Evolutionary conservation across 2,888 invertebrate genomes (phyloP).

Genomic region (Noctua fimbriata): DNA sequence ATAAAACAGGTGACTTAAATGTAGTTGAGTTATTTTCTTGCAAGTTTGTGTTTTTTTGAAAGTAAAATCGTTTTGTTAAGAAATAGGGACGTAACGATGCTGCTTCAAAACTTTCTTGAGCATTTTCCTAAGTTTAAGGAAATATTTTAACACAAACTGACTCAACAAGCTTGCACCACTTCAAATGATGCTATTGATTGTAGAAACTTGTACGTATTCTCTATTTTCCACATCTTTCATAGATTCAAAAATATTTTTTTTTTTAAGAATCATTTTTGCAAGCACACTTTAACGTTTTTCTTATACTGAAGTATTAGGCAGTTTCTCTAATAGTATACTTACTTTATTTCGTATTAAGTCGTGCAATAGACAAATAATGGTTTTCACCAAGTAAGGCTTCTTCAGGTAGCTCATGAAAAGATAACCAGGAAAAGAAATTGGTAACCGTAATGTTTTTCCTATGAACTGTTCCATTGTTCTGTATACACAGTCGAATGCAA

Average conservation of each 20-base stretch:
- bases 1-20: conserved; percentile 64
- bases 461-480: conserved; percentile 60
- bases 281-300: not conserved
- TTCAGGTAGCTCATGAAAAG: not conserved
- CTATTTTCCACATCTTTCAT: not conserved
- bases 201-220: not conserved
- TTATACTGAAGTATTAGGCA: not conserved
- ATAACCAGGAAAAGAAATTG: conserved; percentile 12
- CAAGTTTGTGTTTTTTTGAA: conserved; percentile 36
- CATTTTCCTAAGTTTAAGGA: conserved; percentile 28
- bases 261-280: not conserved
- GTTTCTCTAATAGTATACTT: too few species aligned
- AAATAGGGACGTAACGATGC: conserved; percentile 26
- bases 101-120: conserved; percentile 35
- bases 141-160: conserved; percentile 22
- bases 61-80: conserved; percentile 30
- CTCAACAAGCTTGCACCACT: conserved; percentile 1
- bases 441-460: conserved; percentile 57
- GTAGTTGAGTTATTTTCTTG: conserved; percentile 49
- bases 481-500: conserved; percentile 66
- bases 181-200: not conserved
- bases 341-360: too few species aligned
- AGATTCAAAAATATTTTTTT: not conserved
- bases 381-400: not conserved
- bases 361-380: not conserved